Evolutionary conservation across 1,140 invertebrate species (phyloP).

Genomic region (Rhyacophila brunnea): DNA sequence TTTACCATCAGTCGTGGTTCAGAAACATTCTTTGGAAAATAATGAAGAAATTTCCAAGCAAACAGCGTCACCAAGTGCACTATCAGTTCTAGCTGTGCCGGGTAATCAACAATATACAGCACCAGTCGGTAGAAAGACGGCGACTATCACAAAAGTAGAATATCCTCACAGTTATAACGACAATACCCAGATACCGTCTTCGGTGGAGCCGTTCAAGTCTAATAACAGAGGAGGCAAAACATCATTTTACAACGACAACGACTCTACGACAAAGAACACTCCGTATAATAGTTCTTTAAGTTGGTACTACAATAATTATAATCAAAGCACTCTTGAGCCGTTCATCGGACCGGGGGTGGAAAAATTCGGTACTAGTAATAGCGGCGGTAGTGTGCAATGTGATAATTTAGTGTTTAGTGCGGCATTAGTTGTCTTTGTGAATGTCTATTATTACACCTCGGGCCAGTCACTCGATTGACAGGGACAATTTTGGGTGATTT

Average conservation of each 20-base stretch:
- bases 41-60: slow-evolving; percentile 10
- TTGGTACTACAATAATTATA: slow-evolving; percentile 80
- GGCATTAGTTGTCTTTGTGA: slow-evolving; percentile 6
- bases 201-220: slow-evolving; percentile 8
- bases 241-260: slow-evolving; percentile 42
- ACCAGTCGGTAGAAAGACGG: slow-evolving; percentile 43
- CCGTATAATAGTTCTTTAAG: slow-evolving; percentile 56
- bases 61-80: slow-evolving; percentile 36
- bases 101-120: slow-evolving; percentile 52
- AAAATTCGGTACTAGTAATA: slow-evolving; percentile 23
- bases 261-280: slow-evolving; percentile 36
- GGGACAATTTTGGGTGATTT: no score
- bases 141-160: slow-evolving; percentile 60
- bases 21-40: slow-evolving; percentile 4
- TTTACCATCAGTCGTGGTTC: slow-evolving; percentile 3
- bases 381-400: slow-evolving; percentile 20
- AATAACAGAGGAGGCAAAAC: slow-evolving; percentile 46
- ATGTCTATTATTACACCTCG: neutral
- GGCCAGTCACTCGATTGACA: neutral
- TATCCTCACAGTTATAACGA: slow-evolving; percentile 42
- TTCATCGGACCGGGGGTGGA: slow-evolving; percentile 59
- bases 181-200: slow-evolving; percentile 23
- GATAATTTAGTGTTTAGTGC: slow-evolving; percentile 31
- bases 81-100: slow-evolving; percentile 59
- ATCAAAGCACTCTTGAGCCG: slow-evolving; percentile 67